Base-by-base conservation (phyloP, 2,113 vertebrate genomes). In the Otocyon megalotis region DNA sequence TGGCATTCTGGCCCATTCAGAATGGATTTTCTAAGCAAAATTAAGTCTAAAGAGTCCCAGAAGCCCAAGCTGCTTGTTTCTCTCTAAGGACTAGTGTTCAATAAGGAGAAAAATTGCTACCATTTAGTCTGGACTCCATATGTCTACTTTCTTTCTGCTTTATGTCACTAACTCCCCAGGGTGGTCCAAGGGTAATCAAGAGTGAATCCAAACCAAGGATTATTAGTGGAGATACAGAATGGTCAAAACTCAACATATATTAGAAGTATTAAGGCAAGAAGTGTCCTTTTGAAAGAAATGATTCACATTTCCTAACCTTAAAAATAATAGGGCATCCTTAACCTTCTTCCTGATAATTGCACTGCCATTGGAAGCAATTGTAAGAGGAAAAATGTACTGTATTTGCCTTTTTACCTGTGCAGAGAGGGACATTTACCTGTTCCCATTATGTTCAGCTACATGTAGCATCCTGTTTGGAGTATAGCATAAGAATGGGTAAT, bases 1-100 rank as follows among this genome's bases (percentile, higher is more conserved):
- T 97, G 96, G 97, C 97, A 96, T 95, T 90, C 81, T 90, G 60
- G 86, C 43, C 81, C 86, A 87, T 90, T 96, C 72, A 67, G 96
- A 96, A 93, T 96, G 82, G 85, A 95, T 97, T 97, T 97, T 96
- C 0, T 12, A 86, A 96, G 71, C 67, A 98, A 97, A 97, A 97
- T 97, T 93, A 96, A 97, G 84, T 87, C 77, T 96, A 94, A 97
- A 89, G 88, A 87, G 94, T 80, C 79, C 67, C 62, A 93, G 62
- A 95, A 95, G 77, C n/a, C 60, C 54, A 94, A 54, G 12, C 12
- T 93, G 53, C 63, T 84, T 97, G 58, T 86, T 96, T 95, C 56
- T 94, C 94, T 96, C 92, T 35, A 93, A 96, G 83, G 58, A 94
- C 84, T 86, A 53, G 56, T 76, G 32, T 67, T 94, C 72, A 95